These are phyloP conservation scores for Drosophila guanche DNA, from an alignment of 1,140 invertebrate genomes.

Conservation along the genomic window DNA sequence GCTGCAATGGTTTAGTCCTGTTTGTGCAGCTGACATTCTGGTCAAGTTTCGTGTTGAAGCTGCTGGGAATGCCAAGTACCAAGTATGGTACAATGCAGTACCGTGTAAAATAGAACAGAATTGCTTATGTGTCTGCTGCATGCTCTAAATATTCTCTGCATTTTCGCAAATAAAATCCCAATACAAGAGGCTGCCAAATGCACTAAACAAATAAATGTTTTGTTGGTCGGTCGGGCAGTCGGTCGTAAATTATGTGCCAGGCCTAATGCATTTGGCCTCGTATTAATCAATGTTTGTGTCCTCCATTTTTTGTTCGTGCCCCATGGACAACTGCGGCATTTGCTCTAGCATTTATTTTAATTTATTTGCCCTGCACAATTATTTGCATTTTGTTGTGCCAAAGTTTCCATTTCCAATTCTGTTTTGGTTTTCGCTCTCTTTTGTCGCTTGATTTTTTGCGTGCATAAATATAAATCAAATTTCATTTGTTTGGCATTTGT, in stretches of 20 bases:
- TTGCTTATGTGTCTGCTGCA: too few species aligned
- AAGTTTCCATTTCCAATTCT: constrained; percentile 10
- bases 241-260: constrained; percentile 64
- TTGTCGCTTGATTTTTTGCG: constrained; percentile 50
- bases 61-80: too few species aligned
- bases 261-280: constrained; percentile 78
- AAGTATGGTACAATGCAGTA: too few species aligned
- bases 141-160: too few species aligned
- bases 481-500: constrained; percentile 68
- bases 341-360: constrained; percentile 49
- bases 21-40: constrained; percentile 75
- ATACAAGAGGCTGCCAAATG: constrained; percentile 42
- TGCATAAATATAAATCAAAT: constrained; percentile 72
- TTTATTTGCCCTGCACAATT: constrained; percentile 71
- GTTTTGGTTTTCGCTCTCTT: constrained; percentile 8
- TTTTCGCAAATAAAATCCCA: too few species aligned
- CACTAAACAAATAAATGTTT: constrained; percentile 60
- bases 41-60: constrained; percentile 51
- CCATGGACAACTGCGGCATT: constrained; percentile 31
- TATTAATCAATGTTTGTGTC: constrained; percentile 74
- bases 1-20: constrained; percentile 42
- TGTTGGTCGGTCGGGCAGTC: constrained; percentile 8
- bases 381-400: constrained; percentile 67
- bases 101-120: too few species aligned
- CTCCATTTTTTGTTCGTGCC: constrained; percentile 41